Percentiles rank a stretch among this genome's conserved stretches.
phyloP scores from a whole-genome alignment of 2,113 vertebrate genomes.

The Datnioides undecimradiatus region DNA sequence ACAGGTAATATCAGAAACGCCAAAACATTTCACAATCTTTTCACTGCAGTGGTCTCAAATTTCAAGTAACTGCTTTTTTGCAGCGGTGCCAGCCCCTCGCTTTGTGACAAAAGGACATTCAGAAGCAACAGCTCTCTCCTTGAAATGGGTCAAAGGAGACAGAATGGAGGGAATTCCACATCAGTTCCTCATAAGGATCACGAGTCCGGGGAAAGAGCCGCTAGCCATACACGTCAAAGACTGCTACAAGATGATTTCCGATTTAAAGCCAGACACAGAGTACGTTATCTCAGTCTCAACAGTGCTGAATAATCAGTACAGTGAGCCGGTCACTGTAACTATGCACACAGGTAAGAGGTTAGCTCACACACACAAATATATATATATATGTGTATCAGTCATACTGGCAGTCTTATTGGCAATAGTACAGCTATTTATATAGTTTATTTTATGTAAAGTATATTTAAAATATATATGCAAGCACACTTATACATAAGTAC shows the following conservation, averaged over 20 bases:
- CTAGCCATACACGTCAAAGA: background rate
- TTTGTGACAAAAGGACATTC: background rate
- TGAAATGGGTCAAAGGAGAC: conserved; percentile 43
- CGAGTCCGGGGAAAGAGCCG: conserved; percentile 1
- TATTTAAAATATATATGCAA: too few relatives aligned
- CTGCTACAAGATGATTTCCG: conserved; percentile 6
- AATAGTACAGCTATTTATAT: too few relatives aligned
- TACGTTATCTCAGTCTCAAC: conserved; percentile 35
- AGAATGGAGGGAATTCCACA: conserved; percentile 41
- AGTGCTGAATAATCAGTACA: conserved; percentile 17
- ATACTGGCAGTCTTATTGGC: too few relatives aligned
- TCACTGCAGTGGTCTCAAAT: background rate
- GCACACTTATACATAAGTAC: too few relatives aligned
- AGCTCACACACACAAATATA: too few relatives aligned
- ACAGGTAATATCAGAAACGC: conserved; percentile 26
- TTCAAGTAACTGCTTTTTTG: background rate
- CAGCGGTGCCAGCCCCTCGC: conserved; percentile 26
- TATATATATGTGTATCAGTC: too few relatives aligned
- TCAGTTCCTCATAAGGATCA: conserved; percentile 26
- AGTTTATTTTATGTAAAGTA: too few relatives aligned
- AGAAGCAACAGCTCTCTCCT: conserved; percentile 8
- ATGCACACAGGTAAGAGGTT: conserved; percentile 45
- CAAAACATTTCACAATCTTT: background rate
- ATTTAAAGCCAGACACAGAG: conserved; percentile 42
- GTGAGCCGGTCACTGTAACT: background rate